Evolutionary conservation across 2,888 invertebrate genomes (phyloP), one percentile per base, ranked within the genome.

Genomic region (Dascillus cervinus): DNA sequence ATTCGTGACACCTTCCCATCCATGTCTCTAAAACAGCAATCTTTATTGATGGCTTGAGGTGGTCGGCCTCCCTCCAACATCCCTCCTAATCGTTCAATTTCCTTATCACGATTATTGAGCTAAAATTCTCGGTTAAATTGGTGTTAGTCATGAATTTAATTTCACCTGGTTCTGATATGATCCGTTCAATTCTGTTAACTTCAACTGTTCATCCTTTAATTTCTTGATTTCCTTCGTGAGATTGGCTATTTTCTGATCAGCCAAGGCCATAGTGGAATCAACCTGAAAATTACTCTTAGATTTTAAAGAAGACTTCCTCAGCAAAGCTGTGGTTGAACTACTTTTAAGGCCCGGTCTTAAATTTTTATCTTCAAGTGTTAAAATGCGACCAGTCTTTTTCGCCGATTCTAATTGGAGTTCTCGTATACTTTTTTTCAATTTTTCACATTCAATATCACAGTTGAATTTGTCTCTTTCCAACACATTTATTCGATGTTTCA

Each of bases 51-150:
- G 2, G 77, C 77, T 27, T 66, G 59, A 5, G 75, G 52, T 0
- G 83, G 79, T 41, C 84, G 71, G 2, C 84, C 85, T 26, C 82
- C 82, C 56, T 79, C 73, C n/a, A 84, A 60, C 55, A 84, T 63
- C 39, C 73, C 72, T 52, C 73, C 77, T 9, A 87, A 60, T 22
- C 85, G 69, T 15, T 71, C 58, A 47, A 86, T 82, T 69, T 87
- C 86, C 52, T 73, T 73, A 47, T 85, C 82, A 52, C 76, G 69
- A 43, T 69, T 65, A 38, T 45, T 44, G 25, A 60, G 29, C 59
- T 62, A 30, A 33, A 45, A 32, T 14, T 12, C 22, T 17, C 3
- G 6, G 17, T 26, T 21, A 4, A 19, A 24, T 24, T 12, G 19
- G 11, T 3, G 10, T 22, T 6, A 10, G 5, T 4, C 5, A 22